Evolutionary conservation across 2,797 vertebrate species (phyloP), one percentile per base, ranked within the genome.

Genomic region (Sorex maritimensis): DNA sequence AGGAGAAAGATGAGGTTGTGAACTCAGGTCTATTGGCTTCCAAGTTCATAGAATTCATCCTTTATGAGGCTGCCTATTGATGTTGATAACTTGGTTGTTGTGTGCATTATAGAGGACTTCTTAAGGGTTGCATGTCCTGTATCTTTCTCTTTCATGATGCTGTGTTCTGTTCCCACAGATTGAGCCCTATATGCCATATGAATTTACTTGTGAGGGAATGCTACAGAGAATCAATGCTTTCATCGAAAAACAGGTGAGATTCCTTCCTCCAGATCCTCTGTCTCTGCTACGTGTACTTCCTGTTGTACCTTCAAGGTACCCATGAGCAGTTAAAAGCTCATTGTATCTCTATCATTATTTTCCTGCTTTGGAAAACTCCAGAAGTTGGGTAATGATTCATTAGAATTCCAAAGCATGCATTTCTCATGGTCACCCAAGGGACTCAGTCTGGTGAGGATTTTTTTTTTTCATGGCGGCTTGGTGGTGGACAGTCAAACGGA

Each of bases 171-270:
- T 94, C 97, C 94, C 34, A 85, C 98, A 99, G 99, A 99, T 99
- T n/a, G 99, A 99, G 97, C 99, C 99, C 0, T 99, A 99, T 96
- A 98, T 99, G 98, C 99, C 99, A 2, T 99, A 99, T 0, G 99
- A 99, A 97, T 99, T 99, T 97, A 99, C 99, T 0, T 99, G 99
- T 19, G 99, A 99, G 96, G 99, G 99, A 82, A 99, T 99, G 99
- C 98, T 99, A 9, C 99, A 99, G 98, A 98, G 99, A 97, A 99
- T 99, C 98, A 99, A 99, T 1, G 99, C 98, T 6, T 99, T 99
- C 97, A 99, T 99, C 3, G 99, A 99, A 95, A 99, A 98, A 94
- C 99, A 99, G 99, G 99, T 99, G 97, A 67, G 96, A 28, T 34
- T 90, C 72, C 26, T 2, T 52, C 49, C 58, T 5, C 0, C 21